Conservation (phyloP, 1,140 invertebrate species). For the Monomorium pharaonis region DNA sequence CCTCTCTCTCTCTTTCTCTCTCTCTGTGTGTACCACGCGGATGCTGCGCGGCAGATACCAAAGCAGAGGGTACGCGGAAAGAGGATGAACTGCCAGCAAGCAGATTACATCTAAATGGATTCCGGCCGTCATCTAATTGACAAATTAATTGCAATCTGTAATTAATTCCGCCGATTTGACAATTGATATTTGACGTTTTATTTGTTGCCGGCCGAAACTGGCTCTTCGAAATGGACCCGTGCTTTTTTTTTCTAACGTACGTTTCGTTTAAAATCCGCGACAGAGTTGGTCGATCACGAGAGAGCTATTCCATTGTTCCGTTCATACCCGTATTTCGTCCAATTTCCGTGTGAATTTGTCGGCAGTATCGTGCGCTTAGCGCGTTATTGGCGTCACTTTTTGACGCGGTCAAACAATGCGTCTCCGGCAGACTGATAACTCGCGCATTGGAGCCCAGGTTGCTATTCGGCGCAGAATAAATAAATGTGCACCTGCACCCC, state of each 20-base stretch:
- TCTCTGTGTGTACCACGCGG: slow-evolving; percentile 47
- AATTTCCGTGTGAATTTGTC: slow-evolving; percentile 57
- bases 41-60: slow-evolving; percentile 55
- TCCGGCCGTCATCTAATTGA: slow-evolving; percentile 72
- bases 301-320: slow-evolving; percentile 44
- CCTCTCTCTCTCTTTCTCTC: no score
- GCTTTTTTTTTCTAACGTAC: neutral
- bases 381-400: slow-evolving; percentile 65
- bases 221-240: slow-evolving; percentile 1
- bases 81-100: slow-evolving; percentile 61
- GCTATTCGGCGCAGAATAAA: slow-evolving; percentile 61
- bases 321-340: slow-evolving; percentile 16
- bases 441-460: slow-evolving; percentile 67
- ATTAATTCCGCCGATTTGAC: slow-evolving; percentile 72
- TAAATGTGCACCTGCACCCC: slow-evolving; percentile 67
- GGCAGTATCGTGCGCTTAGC: slow-evolving; percentile 46
- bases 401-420: slow-evolving; percentile 55
- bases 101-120: slow-evolving; percentile 78
- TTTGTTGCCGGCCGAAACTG: neutral
- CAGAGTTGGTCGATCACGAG: slow-evolving; percentile 17
- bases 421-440: slow-evolving; percentile 65
- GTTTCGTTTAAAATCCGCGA: neutral
- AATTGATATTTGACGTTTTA: slow-evolving; percentile 66
- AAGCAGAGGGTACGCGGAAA: slow-evolving; percentile 35
- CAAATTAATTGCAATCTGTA: slow-evolving; percentile 77